These are phyloP conservation scores for Agriotes lineatus DNA, from an alignment of 2,888 invertebrate species.

Conservation along the genomic window DNA sequence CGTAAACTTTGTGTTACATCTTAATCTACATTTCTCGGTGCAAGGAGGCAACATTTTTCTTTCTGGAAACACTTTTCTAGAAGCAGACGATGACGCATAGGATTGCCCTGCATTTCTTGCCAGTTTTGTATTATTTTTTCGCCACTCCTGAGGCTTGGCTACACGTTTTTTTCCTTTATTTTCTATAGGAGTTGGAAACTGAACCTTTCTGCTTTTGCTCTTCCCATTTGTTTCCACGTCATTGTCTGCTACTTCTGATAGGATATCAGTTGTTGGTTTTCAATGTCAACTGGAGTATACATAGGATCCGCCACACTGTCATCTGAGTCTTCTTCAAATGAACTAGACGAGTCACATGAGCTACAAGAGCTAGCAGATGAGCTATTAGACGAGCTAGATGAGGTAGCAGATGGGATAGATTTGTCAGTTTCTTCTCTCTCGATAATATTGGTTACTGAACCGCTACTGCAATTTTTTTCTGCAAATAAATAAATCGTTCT, in stretches of 20 bases:
- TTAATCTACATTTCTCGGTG: slow-evolving; percentile 48
- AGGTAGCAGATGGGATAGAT: too few relatives aligned
- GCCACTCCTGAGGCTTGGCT: slow-evolving; percentile 1
- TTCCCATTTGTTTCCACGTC: too few relatives aligned
- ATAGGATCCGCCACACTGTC: neutral
- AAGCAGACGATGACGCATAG: slow-evolving; percentile 42
- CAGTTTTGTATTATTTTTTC: slow-evolving; percentile 28
- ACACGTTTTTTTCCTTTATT: slow-evolving; percentile 14
- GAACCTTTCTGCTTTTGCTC: neutral
- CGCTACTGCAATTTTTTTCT: too few relatives aligned
- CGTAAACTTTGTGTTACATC: slow-evolving; percentile 46
- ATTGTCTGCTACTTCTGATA: too few relatives aligned
- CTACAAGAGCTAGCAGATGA: too few relatives aligned
- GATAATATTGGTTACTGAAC: too few relatives aligned
- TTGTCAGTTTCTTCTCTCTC: too few relatives aligned
- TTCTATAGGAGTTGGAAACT: neutral
- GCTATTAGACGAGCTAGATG: too few relatives aligned
- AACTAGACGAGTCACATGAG: neutral
- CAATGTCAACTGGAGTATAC: neutral
- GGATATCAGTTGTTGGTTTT: too few relatives aligned
- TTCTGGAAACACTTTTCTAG: slow-evolving; percentile 43
- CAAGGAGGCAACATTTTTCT: slow-evolving; percentile 41
- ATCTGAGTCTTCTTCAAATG: neutral
- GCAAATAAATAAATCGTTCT: too few relatives aligned
- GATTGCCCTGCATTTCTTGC: slow-evolving; percentile 45